phyloP scores from a whole-genome alignment of 1,140 invertebrate species.

The Brachionus plicatilis region DNA sequence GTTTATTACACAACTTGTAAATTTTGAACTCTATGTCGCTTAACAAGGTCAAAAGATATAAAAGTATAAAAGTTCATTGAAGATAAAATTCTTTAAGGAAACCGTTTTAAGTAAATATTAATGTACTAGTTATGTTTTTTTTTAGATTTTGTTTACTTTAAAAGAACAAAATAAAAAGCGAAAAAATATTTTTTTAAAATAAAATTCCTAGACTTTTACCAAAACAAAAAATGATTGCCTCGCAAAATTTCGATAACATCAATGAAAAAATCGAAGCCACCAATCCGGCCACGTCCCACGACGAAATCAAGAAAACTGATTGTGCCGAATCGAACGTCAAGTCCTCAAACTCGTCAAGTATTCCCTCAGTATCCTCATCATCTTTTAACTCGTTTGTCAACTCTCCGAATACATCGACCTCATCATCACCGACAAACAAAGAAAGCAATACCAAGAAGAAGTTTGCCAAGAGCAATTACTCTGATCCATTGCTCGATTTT shows the following conservation, averaged over 20 bases:
- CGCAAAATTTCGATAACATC: not conserved
- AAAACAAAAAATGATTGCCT: constrained; percentile 11
- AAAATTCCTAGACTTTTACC: not conserved
- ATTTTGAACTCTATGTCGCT: not conserved
- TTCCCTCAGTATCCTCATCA: not conserved
- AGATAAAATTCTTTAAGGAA: not conserved
- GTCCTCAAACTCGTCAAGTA: constrained; percentile 6
- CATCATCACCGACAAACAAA: not conserved
- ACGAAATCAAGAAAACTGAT: not conserved
- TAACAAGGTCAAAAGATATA: not conserved
- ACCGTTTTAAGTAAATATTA: not conserved
- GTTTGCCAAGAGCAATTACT: not conserved
- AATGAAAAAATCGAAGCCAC: not conserved
- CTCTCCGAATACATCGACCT: not conserved
- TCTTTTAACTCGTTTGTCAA: constrained; percentile 21
- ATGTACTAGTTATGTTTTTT: not conserved
- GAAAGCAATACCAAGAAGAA: not conserved
- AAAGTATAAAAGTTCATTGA: not conserved
- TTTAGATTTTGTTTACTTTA: constrained; percentile 4
- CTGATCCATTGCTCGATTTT: not conserved
- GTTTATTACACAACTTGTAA: not conserved
- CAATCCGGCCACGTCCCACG: not conserved
- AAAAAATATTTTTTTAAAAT: not conserved
- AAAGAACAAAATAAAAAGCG: constrained; percentile 5
- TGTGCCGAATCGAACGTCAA: not conserved